Evolutionary conservation across 1,140 invertebrate species (phyloP), one percentile per base, ranked within the genome.

Genomic region (Calliopsis andreniformis): DNA sequence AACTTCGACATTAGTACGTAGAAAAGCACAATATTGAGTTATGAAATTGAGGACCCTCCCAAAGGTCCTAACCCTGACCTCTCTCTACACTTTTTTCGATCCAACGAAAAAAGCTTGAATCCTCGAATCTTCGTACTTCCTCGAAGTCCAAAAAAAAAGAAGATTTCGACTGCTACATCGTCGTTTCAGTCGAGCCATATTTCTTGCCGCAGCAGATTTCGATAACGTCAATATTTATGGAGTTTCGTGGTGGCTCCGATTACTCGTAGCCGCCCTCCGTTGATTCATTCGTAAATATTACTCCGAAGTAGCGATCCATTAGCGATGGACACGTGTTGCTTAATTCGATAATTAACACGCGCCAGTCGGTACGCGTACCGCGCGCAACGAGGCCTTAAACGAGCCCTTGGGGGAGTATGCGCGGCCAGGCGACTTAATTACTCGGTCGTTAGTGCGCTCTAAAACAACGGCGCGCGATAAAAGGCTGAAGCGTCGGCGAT

Each of bases 191-290:
- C 5, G n/a, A 10, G 1, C n/a, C n/a, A 16, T 20, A 12, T 66
- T 55, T 56, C 45, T 32, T 49, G n/a, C 23, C 5, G 16, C 30
- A 16, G 18, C 20, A 45, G 49, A 10, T 47, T 16, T 25, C 20
- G 51, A 75, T 75, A 67, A 66, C 10, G 63, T 58, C 51, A 58
- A 67, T 75, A 67, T 75, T 75, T 75, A 75, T 75, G 42, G 7
- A 28, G 16, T 67, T 45, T 66, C 20, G 61, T 23, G 56, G 16
- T 32, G 10, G 12, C 32, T 51, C 43, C 30, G 39, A 10, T 71
- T 63, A 71, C 23, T n/a, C 30, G 30, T 0, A 25, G 43, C 30
- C 51, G 53, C 23, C 62, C 32, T 14, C 28, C 14, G 1, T 3
- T 30, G 12, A 30, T 8, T 28, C 25, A 14, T 55, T 58, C 35